These are phyloP conservation scores for Coremacera marginata DNA, from an alignment of 2,888 invertebrate species.

Conservation along the genomic window DNA sequence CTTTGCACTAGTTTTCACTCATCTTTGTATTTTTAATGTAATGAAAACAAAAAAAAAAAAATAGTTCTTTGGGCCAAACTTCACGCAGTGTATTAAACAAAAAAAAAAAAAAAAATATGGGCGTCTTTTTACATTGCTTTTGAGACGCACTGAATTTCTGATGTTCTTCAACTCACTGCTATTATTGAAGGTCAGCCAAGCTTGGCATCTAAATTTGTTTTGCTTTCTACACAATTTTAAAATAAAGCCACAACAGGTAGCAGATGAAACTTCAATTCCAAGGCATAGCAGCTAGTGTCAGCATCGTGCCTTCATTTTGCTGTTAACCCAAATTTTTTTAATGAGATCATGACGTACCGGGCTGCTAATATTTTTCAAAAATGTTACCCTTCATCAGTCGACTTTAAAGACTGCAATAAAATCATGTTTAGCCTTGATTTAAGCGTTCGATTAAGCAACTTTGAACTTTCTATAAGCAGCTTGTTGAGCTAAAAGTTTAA, in stretches of 20 bases:
- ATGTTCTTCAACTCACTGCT: neutral
- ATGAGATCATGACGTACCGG: slow-evolving; percentile 12
- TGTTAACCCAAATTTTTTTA: slow-evolving; percentile 19
- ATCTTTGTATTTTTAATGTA: neutral
- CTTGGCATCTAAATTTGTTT: slow-evolving; percentile 14
- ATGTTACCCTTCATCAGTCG: neutral
- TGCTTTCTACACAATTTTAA: slow-evolving; percentile 23
- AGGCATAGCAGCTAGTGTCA: neutral
- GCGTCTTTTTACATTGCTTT: neutral
- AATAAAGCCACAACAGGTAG: neutral
- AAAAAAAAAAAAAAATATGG: too few relatives aligned
- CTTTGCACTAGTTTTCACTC: slow-evolving; percentile 10
- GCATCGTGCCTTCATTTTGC: neutral
- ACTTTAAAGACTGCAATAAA: neutral
- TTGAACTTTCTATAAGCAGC: neutral
- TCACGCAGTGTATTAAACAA: neutral
- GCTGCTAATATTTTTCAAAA: neutral
- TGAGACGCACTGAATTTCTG: neutral
- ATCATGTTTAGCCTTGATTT: neutral
- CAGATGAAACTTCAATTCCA: neutral
- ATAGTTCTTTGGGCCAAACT: neutral
- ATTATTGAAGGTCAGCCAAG: slow-evolving; percentile 22
- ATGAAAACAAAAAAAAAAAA: neutral
- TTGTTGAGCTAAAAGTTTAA: neutral
- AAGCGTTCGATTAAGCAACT: neutral